Evolutionary conservation across 2,888 invertebrate genomes (phyloP).

Genomic region (Agrochola lychnidis): DNA sequence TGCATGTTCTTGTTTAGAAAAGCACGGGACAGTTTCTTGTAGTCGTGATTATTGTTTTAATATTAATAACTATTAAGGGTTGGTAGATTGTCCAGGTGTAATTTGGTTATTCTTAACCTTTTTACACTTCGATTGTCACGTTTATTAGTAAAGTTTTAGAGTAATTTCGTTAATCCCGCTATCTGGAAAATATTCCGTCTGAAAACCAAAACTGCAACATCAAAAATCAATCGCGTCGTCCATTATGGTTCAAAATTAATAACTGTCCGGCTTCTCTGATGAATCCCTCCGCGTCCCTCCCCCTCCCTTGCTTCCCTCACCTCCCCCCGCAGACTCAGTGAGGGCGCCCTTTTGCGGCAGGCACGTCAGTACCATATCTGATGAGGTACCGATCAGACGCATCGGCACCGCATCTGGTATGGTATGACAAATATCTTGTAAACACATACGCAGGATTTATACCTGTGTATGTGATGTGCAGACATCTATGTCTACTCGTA

Average conservation of each 20-base stretch:
- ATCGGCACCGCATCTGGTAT: conserved; percentile 58
- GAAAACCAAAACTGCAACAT: conserved; percentile 1
- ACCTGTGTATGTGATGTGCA: conserved; percentile 4
- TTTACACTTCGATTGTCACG: not conserved
- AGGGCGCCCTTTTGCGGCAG: conserved; percentile 19
- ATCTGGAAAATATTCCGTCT: not conserved
- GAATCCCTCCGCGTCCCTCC: not conserved
- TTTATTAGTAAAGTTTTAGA: not conserved
- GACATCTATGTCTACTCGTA: not conserved
- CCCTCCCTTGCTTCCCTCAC: not conserved
- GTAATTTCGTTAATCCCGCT: not conserved
- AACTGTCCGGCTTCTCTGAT: conserved; percentile 42
- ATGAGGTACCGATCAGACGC: conserved; percentile 48
- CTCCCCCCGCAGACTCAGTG: not conserved
- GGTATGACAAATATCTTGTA: conserved; percentile 20
- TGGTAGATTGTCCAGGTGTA: not conserved
- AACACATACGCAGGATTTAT: conserved; percentile 1
- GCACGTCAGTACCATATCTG: conserved; percentile 53
- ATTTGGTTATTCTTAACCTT: not conserved
- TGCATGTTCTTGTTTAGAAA: not conserved
- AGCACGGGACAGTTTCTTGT: not conserved
- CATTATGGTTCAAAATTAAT: conserved; percentile 41
- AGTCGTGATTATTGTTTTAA: not conserved
- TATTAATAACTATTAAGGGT: not conserved
- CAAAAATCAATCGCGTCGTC: conserved; percentile 22